Evolutionary conservation across 2,888 invertebrate genomes (phyloP).

Genomic region (Drosophila peninsularis): DNA sequence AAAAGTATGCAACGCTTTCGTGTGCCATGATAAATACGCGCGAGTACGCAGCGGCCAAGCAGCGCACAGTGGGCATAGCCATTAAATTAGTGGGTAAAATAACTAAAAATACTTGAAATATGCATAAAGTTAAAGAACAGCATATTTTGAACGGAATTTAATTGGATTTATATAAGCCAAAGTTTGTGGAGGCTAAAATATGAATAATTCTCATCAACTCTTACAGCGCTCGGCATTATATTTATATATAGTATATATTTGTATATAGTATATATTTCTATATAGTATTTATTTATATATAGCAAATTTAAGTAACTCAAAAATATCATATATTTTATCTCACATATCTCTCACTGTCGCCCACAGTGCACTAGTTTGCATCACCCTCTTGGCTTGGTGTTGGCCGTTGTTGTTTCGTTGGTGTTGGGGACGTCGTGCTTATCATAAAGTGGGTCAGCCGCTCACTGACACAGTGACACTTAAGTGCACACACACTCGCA

Average conservation of each 20-base stretch:
- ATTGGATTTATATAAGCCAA: no score
- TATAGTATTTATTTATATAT: no score
- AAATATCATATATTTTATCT: no score
- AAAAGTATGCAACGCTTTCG: slow-evolving; percentile 52
- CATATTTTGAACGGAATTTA: no score
- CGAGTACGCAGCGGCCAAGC: slow-evolving; percentile 23
- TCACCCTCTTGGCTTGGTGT: slow-evolving; percentile 16
- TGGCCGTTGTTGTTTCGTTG: slow-evolving; percentile 30
- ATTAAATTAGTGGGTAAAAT: background rate
- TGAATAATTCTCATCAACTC: no score
- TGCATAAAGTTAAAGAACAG: background rate
- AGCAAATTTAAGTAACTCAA: no score
- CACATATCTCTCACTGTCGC: no score
- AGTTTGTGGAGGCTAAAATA: no score
- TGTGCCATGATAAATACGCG: slow-evolving; percentile 47
- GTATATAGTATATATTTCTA: no score
- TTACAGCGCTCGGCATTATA: no score
- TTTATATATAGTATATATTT: no score
- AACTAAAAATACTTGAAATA: no score
- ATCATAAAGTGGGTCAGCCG: slow-evolving; percentile 77
- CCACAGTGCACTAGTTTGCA: slow-evolving; percentile 23
- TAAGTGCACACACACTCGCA: slow-evolving; percentile 55
- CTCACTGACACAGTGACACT: slow-evolving; percentile 77
- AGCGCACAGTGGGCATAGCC: background rate
- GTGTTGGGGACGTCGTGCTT: slow-evolving; percentile 54